Percentiles rank a stretch among this genome's conserved stretches.
These are phyloP conservation scores for Trissonchulus latispiculum DNA, from an alignment of 2,888 invertebrate species.

Conservation along the genomic window DNA sequence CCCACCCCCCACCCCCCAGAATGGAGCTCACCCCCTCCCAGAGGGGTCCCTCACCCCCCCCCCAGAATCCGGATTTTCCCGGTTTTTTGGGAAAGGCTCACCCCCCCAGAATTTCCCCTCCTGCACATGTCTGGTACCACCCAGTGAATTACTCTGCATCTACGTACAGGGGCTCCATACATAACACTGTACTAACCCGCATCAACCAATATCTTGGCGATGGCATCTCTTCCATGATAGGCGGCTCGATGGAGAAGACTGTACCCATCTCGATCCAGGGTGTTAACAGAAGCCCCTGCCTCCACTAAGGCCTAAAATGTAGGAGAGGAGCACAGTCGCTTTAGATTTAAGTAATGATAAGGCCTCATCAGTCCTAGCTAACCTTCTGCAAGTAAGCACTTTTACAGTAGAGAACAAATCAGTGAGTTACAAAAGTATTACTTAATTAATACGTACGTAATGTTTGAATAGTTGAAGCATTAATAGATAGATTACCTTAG, in stretches of 20 bases:
- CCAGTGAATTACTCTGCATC: neutral
- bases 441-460: neutral
- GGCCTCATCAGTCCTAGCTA: too few relatives aligned
- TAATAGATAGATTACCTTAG: slow-evolving; percentile 37
- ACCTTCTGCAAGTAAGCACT: too few relatives aligned
- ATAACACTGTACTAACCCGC: slow-evolving; percentile 23
- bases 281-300: slow-evolving; percentile 45
- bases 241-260: slow-evolving; percentile 47
- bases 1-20: neutral
- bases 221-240: slow-evolving; percentile 34
- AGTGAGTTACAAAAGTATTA: too few relatives aligned
- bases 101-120: too few relatives aligned
- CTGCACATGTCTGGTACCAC: too few relatives aligned
- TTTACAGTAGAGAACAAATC: too few relatives aligned
- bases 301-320: slow-evolving; percentile 44
- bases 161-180: neutral
- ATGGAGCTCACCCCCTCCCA: too few relatives aligned
- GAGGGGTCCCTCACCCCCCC: too few relatives aligned
- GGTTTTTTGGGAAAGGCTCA: too few relatives aligned
- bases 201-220: slow-evolving; percentile 25
- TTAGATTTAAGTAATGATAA: too few relatives aligned
- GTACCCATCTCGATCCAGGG: slow-evolving; percentile 44
- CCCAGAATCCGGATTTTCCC: too few relatives aligned
- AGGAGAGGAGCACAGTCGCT: too few relatives aligned
- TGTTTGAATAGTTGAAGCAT: slow-evolving; percentile 4